Base-by-base conservation (phyloP, 1,140 invertebrate species). In the Drosophila kanapiae region DNA sequence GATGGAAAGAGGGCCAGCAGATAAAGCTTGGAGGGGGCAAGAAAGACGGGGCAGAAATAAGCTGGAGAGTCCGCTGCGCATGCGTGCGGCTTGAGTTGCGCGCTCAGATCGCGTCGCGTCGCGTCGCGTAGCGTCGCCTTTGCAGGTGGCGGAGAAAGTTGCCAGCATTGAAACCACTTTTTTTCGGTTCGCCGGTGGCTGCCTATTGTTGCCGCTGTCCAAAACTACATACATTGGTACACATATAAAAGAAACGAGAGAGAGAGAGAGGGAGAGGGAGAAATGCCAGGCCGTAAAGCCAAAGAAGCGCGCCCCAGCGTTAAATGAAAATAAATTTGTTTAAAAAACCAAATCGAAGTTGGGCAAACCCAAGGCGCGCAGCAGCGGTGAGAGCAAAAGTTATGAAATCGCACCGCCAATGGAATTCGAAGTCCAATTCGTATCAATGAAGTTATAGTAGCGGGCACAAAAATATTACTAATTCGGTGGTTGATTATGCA, bases 101-200 rank as follows among this genome's bases (percentile, higher is more conserved):
- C 76, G 58, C 58, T 37, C 53, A 37, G 53, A 54, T 54, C 49
- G 49, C 31, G 33, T 31, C 27, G 70, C 31, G 33, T 31, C 27
- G 70, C 70, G 65, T 63, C 57, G 74, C 51, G 62, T 64, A 35
- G 69, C 51, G 65, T 54, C 48, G 57, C 69, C 67, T 78, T 80
- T 78, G 78, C 80, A 81, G 82, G 54, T 90, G 83, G 80, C 43
- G 82, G 85, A 90, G 85, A 90, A 90, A 90, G 85, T 90, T 90
- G 83, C 80, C 84, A 88, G 68, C 85, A 88, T 88, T 87, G 85
- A 88, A 88, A 81, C 84, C 80, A 90, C 85, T 87, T 84, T 87
- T 84, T 84, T 76, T 75, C 54, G 80, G 75, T 69, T 63, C 60
- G 62, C 57, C 63, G 64, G 53, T 54, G 70, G 60, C 67, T 61